Base-by-base conservation (phyloP, 1,140 invertebrate genomes). In the Glossosoma conforme region DNA sequence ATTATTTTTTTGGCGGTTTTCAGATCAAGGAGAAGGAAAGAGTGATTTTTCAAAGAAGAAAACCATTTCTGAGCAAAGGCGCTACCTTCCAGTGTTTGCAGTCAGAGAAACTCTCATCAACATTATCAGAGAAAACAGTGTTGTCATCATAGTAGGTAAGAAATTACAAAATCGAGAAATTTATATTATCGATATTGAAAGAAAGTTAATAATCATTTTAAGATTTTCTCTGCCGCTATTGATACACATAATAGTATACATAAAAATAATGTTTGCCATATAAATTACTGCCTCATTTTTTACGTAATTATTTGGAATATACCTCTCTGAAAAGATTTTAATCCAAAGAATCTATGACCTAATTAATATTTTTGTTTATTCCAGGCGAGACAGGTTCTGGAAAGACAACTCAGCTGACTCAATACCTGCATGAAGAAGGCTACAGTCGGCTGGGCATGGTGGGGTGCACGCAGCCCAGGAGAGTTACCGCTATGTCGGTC, bases 401-500 rank as follows among this genome's bases (percentile, higher is more conserved):
- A 33, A 99, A 99, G 74, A 99, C 97, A 0, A 98, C 95, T 0
- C 97, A 99, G 67, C 74, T 99, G n/a, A 98, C 96, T 0, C 97
- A 98, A 66, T 99, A 98, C 68, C 76, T 99, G 2, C 90, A 97
- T 66, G 97, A 99, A 75, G 96, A 98, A 60, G 96, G 96, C 1
- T 99, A 96, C 72, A 95, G 90, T 58, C 82, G 82, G 54, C 81
- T 84, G 58, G 94, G 95, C 6, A 92, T 96, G 80, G 92, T 99
- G 54, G 97, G 96, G 0, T 98, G 93, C 66, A 98, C 94, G 0
- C 85, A 88, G 64, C 96, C 97, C 0, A 72, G 96, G 38, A 77
- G 97, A 63, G 93, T 99, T 0, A 97, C 97, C 32, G 97, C 97
- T 25, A 98, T 99, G 97, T 95, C 92, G 5, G 97, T 99, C 4